A percentile compares a stretch with the other conserved stretches of the same genome.
Evolutionary conservation across 2,888 invertebrate species (phyloP).

Genomic region (Eupithecia abbreviata): DNA sequence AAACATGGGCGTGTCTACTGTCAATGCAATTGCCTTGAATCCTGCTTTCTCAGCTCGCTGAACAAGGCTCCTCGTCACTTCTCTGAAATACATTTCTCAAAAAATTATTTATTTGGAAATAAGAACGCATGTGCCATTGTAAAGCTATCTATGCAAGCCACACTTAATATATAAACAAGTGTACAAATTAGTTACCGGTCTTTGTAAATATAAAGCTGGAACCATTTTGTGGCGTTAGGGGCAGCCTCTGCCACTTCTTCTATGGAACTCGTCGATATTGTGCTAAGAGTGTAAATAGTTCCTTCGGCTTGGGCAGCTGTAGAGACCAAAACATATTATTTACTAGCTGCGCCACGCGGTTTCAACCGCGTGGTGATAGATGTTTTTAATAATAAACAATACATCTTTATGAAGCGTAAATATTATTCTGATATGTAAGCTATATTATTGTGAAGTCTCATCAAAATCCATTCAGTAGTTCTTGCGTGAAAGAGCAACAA

Average conservation of each 20-base stretch:
- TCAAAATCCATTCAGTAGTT: too few relatives aligned
- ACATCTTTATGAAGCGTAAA: too few relatives aligned
- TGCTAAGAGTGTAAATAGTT: slow-evolving; percentile 92
- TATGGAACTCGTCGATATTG: slow-evolving; percentile 92
- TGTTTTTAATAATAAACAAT: too few relatives aligned
- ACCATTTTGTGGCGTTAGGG: slow-evolving; percentile 92
- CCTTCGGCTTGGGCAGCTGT: slow-evolving; percentile 90
- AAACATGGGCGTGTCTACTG: slow-evolving; percentile 94
- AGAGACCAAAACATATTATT: not conserved
- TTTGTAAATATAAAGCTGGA: slow-evolving; percentile 95
- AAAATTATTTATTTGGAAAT: not conserved
- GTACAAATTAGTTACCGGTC: slow-evolving; percentile 84
- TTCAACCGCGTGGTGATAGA: too few relatives aligned
- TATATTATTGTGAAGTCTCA: too few relatives aligned
- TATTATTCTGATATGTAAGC: too few relatives aligned
- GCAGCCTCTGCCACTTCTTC: slow-evolving; percentile 93
- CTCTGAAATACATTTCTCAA: slow-evolving; percentile 61
- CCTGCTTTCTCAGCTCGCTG: slow-evolving; percentile 91
- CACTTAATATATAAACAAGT: not conserved
- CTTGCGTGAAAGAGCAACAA: too few relatives aligned
- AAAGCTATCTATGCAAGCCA: not conserved
- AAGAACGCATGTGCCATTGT: not conserved
- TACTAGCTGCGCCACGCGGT: too few relatives aligned
- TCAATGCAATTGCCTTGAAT: slow-evolving; percentile 93
- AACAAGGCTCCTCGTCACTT: slow-evolving; percentile 88